Percentiles rank a stretch among this genome's conserved stretches.
These are phyloP conservation scores for Microcebus lehilahytsara DNA, from an alignment of 2,113 vertebrate species.

Conservation along the genomic window DNA sequence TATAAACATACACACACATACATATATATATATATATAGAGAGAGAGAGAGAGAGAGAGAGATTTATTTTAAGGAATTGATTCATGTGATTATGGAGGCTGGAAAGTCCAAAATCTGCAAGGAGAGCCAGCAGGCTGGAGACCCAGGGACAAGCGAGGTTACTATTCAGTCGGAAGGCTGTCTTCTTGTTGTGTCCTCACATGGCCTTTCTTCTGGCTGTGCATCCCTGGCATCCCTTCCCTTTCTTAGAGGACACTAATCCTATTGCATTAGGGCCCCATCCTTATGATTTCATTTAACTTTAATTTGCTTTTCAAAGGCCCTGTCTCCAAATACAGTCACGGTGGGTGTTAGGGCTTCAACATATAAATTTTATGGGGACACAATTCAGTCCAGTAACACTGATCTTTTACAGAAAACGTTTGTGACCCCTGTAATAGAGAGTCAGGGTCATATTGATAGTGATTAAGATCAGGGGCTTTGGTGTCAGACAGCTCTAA, in stretches of 20 bases:
- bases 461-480: not conserved
- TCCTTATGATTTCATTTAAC: not conserved
- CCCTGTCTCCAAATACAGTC: not conserved
- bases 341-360: not conserved
- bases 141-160: not conserved
- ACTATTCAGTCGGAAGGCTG: not conserved
- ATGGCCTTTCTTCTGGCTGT: not conserved
- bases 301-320: not conserved
- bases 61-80: not conserved
- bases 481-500: not conserved
- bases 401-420: not conserved
- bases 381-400: fast-evolving
- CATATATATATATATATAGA: too few relatives aligned
- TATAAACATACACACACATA: too few relatives aligned
- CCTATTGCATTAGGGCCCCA: not conserved
- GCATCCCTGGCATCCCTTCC: not conserved
- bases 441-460: not conserved
- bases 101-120: too few relatives aligned
- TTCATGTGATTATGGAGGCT: too few relatives aligned
- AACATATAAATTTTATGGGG: too few relatives aligned
- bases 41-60: not conserved
- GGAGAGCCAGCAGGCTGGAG: not conserved
- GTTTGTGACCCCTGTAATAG: not conserved
- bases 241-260: not conserved
- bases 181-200: not conserved